These are phyloP conservation scores for Rousettus leschenaultii DNA, from an alignment of 2,113 vertebrate species.

Conservation along the genomic window DNA sequence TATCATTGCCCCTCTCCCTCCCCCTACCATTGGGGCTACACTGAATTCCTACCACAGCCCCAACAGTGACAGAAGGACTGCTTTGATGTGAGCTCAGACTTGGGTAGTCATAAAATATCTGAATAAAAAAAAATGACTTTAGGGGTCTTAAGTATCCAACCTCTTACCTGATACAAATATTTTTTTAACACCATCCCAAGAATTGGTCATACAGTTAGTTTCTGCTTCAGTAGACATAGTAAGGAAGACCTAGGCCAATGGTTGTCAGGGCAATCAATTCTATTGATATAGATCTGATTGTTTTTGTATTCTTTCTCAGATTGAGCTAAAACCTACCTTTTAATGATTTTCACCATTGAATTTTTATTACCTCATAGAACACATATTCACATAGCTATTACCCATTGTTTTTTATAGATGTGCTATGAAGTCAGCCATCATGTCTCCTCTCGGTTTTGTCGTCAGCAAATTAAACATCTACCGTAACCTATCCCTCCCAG, in stretches of 20 bases:
- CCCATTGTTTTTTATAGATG: neutral
- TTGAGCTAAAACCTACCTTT: neutral
- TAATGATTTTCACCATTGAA: neutral
- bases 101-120: neutral
- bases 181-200: neutral
- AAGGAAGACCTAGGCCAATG: neutral
- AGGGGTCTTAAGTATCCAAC: neutral
- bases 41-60: no score
- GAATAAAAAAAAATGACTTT: neutral
- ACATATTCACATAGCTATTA: neutral
- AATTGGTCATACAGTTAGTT: neutral
- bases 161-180: neutral
- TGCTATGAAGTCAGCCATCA: neutral
- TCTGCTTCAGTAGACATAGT: neutral
- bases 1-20: no score
- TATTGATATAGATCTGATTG: neutral
- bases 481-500: neutral
- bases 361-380: neutral
- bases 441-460: neutral
- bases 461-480: neutral
- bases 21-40: no score
- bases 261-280: neutral
- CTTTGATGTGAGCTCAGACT: neutral
- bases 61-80: neutral
- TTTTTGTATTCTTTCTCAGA: neutral